Percentiles rank a stretch among this genome's conserved stretches.
Evolutionary conservation across 2,113 vertebrate species (phyloP).

Genomic region (Charina bottae): DNA sequence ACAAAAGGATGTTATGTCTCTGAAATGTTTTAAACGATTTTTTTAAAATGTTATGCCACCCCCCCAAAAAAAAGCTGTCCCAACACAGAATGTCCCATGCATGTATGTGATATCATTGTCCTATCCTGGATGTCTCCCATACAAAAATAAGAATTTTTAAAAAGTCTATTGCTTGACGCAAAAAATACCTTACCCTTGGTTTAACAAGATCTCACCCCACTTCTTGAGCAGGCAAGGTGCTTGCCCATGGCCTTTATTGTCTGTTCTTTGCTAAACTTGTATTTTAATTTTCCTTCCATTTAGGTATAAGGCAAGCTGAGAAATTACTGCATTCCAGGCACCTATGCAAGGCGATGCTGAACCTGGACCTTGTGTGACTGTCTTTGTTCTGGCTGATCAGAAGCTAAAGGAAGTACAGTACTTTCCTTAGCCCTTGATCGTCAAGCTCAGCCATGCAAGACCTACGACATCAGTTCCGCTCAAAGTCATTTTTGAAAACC

Average conservation of each 20-base stretch:
- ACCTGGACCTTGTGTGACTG: too few relatives aligned
- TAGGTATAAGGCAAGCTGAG: constrained; percentile 12
- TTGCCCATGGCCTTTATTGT: neutral
- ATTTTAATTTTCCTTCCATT: neutral
- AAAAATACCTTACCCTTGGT: neutral
- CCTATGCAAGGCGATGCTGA: neutral
- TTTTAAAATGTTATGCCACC: neutral
- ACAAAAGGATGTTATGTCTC: neutral
- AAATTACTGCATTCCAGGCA: neutral
- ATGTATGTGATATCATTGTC: neutral
- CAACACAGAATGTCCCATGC: too few relatives aligned
- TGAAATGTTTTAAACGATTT: neutral
- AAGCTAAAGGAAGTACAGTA: neutral
- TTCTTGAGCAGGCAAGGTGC: neutral
- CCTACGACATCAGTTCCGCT: neutral
- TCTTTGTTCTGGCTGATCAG: neutral
- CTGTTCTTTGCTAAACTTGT: neutral
- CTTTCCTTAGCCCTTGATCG: neutral
- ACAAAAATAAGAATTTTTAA: neutral
- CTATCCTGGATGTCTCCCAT: neutral
- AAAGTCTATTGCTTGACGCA: neutral
- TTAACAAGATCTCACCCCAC: neutral
- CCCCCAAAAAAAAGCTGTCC: too few relatives aligned
- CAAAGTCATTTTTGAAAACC: neutral
- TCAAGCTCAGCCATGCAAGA: neutral